These are phyloP conservation scores for Paedocypris sp. DNA, from an alignment of 2,113 vertebrate species.

Conservation along the genomic window DNA sequence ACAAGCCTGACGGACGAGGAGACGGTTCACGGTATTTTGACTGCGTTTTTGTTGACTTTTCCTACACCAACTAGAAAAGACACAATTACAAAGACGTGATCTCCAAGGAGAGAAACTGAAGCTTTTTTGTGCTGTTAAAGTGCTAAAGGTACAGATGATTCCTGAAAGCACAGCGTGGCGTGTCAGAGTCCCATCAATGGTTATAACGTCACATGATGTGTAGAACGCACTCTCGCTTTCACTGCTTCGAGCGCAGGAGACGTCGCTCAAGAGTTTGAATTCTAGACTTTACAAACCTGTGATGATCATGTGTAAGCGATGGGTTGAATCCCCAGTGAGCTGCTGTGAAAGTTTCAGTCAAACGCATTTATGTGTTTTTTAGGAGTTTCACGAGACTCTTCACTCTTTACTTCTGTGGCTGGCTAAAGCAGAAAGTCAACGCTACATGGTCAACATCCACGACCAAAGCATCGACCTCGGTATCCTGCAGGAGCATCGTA, in stretches of 20 bases:
- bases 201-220: no score
- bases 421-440: constrained; percentile 59
- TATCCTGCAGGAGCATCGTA: constrained; percentile 49
- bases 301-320: no score
- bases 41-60: not conserved
- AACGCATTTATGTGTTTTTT: constrained; percentile 2
- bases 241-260: no score
- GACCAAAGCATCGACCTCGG: constrained; percentile 39
- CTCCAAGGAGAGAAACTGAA: no score
- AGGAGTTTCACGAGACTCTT: constrained; percentile 83
- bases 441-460: constrained; percentile 42
- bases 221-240: no score
- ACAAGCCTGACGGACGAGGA: no score
- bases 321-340: no score
- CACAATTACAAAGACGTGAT: not conserved
- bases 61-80: no score
- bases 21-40: no score
- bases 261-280: no score
- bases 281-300: no score
- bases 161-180: not conserved
- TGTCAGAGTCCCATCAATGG: not conserved
- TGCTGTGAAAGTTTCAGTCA: not conserved
- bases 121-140: not conserved
- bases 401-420: constrained; percentile 76
- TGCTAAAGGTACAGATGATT: not conserved